Percentiles rank a stretch among this genome's conserved stretches.
phyloP scores from a whole-genome alignment of 92 coral and sea anemone species.

The Palythoa heliodiscus region DNA sequence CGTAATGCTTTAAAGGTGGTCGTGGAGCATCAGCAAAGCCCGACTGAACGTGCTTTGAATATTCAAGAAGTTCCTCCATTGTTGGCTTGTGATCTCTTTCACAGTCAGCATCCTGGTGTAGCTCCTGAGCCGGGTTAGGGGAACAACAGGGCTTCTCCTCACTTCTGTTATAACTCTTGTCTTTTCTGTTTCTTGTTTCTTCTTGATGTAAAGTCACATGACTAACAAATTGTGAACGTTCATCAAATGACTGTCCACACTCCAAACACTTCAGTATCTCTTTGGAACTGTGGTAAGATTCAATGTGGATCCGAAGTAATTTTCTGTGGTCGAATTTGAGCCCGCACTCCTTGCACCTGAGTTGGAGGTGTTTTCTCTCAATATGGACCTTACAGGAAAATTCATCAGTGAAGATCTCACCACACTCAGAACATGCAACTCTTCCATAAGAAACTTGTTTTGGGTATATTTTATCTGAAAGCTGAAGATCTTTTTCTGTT shows the following conservation, averaged over 20 bases:
- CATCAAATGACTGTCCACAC: constrained; percentile 77
- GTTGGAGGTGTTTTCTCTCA: constrained; percentile 77
- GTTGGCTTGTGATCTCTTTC: constrained; percentile 43
- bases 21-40: not conserved
- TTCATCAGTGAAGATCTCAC: constrained; percentile 65
- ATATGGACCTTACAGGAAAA: constrained; percentile 68
- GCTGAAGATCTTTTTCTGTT: not conserved
- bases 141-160: constrained; percentile 26
- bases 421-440: constrained; percentile 74
- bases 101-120: not conserved
- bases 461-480: not conserved
- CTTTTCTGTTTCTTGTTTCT: constrained; percentile 43
- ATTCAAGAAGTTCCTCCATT: constrained; percentile 21
- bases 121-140: constrained; percentile 34
- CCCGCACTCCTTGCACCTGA: constrained; percentile 88
- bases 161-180: constrained; percentile 20
- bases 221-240: constrained; percentile 78
- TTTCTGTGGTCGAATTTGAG: constrained; percentile 84
- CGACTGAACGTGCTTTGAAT: not conserved
- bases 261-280: constrained; percentile 82
- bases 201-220: constrained; percentile 86
- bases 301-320: constrained; percentile 80
- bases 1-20: not conserved
- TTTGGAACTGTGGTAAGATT: constrained; percentile 78
- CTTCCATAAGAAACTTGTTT: constrained; percentile 39